phyloP scores from a whole-genome alignment of 1,140 invertebrate species.

The Drosophila sproati region DNA sequence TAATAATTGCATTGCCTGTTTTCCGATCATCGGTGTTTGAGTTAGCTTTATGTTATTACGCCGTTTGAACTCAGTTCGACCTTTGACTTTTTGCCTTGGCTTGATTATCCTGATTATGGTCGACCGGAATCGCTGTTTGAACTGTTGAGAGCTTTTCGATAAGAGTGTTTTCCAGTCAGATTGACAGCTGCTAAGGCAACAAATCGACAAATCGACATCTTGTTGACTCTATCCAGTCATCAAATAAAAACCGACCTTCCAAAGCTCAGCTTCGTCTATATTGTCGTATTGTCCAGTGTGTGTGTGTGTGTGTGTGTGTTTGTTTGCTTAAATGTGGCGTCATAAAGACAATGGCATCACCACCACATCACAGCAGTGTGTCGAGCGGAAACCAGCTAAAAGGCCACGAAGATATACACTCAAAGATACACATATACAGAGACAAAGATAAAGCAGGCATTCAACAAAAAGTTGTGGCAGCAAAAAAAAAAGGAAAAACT shows the following conservation, averaged over 20 bases:
- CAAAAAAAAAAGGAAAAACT: constrained; percentile 28
- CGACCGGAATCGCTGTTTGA: background rate
- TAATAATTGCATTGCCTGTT: background rate
- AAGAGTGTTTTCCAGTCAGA: constrained; percentile 2
- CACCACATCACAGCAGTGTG: constrained; percentile 46
- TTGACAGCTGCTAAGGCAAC: constrained; percentile 31
- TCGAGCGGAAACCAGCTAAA: constrained; percentile 75
- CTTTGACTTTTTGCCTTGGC: background rate
- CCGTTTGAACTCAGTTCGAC: background rate
- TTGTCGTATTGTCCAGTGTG: constrained; percentile 4
- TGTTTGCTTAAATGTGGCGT: constrained; percentile 47
- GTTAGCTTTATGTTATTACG: background rate
- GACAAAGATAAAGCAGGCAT: constrained; percentile 15
- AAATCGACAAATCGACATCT: constrained; percentile 25
- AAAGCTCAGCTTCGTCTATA: constrained; percentile 31
- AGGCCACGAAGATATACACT: constrained; percentile 58
- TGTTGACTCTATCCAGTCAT: constrained; percentile 43
- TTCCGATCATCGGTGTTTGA: too few species aligned
- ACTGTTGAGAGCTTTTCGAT: background rate
- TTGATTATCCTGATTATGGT: background rate
- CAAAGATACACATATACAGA: constrained; percentile 6
- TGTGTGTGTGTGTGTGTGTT: constrained; percentile 2
- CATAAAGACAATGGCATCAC: constrained; percentile 74
- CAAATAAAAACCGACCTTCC: constrained; percentile 39
- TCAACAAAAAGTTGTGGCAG: constrained; percentile 42